Evolutionary conservation across 30 jellyfish, hydroid and myxozoan genomes (phyloP).

Genomic region (Cassiopea andromeda): DNA sequence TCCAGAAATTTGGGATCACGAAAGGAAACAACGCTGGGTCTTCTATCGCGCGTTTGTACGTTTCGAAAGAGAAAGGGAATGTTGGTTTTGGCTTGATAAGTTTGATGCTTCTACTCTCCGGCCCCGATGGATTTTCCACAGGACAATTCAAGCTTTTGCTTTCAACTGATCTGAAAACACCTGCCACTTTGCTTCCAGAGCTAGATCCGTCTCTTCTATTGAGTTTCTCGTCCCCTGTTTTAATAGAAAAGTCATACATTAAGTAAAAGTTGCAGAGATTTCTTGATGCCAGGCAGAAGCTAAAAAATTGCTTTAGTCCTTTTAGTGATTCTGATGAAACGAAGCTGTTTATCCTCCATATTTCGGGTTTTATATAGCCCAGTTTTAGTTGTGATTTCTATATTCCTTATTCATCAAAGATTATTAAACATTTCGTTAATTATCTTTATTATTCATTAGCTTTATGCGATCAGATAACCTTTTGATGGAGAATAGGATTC

Average conservation of each 20-base stretch:
- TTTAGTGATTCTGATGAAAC: too few species aligned
- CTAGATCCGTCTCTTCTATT: too few species aligned
- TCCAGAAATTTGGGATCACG: slow-evolving; percentile 77
- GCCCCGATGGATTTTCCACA: not conserved
- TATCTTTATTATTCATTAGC: too few species aligned
- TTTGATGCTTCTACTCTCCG: slow-evolving; percentile 7
- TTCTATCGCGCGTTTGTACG: slow-evolving; percentile 61
- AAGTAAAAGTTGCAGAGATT: not conserved
- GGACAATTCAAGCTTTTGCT: slow-evolving; percentile 1
- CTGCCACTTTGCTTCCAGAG: not conserved
- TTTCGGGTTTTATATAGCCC: too few species aligned
- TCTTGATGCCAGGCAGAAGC: not conserved
- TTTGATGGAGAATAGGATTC: too few species aligned
- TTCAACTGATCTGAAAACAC: not conserved
- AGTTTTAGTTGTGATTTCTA: too few species aligned
- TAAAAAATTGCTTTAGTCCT: too few species aligned
- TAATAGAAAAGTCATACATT: not conserved
- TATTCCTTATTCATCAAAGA: too few species aligned
- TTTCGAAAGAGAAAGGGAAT: slow-evolving; percentile 70
- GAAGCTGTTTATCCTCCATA: too few species aligned
- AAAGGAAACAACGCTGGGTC: slow-evolving; percentile 78
- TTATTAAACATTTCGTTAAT: too few species aligned
- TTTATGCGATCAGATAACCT: too few species aligned
- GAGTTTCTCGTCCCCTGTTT: not conserved
- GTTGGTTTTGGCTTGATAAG: slow-evolving; percentile 77